A percentile compares a stretch with the other conserved stretches of the same genome.
Conservation (phyloP, 35 echinoderm and acorn worm species). For the Patiria miniata region DNA sequence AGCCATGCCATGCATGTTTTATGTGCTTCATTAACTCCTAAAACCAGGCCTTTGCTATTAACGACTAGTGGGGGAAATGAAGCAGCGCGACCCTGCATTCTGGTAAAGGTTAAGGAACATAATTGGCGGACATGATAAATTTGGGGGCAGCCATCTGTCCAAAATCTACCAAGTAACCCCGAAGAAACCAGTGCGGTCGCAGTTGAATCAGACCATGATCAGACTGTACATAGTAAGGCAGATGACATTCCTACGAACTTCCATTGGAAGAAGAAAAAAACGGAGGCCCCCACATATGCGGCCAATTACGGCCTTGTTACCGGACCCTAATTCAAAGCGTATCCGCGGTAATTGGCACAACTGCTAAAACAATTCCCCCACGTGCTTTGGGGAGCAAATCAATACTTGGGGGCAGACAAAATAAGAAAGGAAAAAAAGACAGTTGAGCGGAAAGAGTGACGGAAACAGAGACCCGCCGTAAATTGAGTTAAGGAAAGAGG, state of each 20-base stretch:
- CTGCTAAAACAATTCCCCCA: slow-evolving; percentile 38
- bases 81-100: not conserved
- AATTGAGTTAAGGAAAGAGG: not conserved
- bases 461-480: not conserved
- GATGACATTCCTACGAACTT: no score
- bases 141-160: not conserved
- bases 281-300: slow-evolving; percentile 8
- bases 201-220: no score
- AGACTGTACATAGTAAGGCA: no score
- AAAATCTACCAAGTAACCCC: no score
- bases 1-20: no score
- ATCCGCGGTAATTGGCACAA: slow-evolving; percentile 45
- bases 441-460: not conserved
- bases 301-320: slow-evolving; percentile 37
- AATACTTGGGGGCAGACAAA: not conserved
- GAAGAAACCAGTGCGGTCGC: no score
- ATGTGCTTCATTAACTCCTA: no score
- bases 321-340: slow-evolving; percentile 46
- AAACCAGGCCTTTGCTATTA: no score
- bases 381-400: slow-evolving; percentile 16
- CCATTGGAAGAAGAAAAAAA: no score
- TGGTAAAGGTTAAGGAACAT: not conserved
- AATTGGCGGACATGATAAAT: slow-evolving; percentile 21
- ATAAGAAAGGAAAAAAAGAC: not conserved
- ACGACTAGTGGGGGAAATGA: no score